Percentiles rank a stretch among this genome's conserved stretches.
Evolutionary conservation across 1,140 invertebrate species (phyloP).

Genomic region (Zaprionus davidi): DNA sequence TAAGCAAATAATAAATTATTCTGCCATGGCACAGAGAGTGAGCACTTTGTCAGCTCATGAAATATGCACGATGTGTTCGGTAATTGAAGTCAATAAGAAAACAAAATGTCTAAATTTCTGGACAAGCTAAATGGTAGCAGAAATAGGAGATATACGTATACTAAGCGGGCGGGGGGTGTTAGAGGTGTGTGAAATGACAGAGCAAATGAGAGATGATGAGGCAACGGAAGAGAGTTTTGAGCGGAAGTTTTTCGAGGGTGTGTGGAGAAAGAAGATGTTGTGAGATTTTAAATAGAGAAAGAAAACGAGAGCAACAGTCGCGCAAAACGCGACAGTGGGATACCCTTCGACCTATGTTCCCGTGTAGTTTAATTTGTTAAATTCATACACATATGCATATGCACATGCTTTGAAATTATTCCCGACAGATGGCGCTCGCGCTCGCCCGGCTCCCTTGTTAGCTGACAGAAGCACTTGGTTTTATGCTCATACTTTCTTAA

Average conservation of each 20-base stretch:
- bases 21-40: slow-evolving; percentile 2
- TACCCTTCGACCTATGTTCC: no score
- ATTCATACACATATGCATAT: no score
- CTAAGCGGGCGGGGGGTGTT: background rate
- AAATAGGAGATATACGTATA: background rate
- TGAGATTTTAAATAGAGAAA: no score
- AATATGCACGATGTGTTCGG: slow-evolving; percentile 66
- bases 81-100: slow-evolving; percentile 72
- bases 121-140: background rate
- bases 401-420: no score
- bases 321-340: no score
- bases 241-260: background rate
- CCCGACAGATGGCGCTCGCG: no score
- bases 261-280: no score
- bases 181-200: background rate
- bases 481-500: no score
- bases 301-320: no score
- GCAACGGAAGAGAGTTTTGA: background rate
- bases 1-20: slow-evolving; percentile 56
- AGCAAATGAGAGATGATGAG: background rate
- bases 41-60: slow-evolving; percentile 46
- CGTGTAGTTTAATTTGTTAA: no score
- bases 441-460: no score
- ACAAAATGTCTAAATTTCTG: slow-evolving; percentile 60
- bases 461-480: no score